Evolutionary conservation across 2,113 vertebrate genomes (phyloP).

Genomic region (Motacilla alba): DNA sequence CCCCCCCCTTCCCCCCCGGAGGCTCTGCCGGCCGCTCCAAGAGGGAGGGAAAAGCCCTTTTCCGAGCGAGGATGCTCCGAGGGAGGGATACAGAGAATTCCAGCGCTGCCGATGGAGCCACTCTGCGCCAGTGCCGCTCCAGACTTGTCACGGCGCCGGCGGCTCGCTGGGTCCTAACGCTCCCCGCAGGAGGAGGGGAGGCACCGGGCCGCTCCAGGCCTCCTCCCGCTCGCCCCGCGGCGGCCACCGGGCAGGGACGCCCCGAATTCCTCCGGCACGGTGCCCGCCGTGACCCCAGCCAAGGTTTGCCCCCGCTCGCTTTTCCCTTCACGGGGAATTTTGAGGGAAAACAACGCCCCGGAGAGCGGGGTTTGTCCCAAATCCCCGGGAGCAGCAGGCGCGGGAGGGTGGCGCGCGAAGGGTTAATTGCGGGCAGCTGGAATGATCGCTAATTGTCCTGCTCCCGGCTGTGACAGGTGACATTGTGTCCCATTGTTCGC

Average conservation of each 20-base stretch:
- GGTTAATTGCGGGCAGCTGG: not conserved
- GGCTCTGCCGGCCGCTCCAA: not conserved
- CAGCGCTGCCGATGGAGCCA: constrained; percentile 80
- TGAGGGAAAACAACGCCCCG: fast-evolving
- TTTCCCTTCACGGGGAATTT: fast-evolving
- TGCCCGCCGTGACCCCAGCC: fast-evolving
- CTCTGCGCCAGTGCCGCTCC: constrained; percentile 85
- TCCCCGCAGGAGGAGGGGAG: not conserved
- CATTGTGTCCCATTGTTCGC: not conserved
- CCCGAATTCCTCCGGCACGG: not conserved
- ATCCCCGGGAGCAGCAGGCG: not conserved
- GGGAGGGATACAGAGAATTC: constrained; percentile 35
- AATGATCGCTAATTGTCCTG: not conserved
- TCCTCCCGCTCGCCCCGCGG: not conserved
- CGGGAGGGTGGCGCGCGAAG: fast-evolving
- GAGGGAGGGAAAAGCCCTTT: not conserved
- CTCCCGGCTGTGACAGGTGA: not conserved
- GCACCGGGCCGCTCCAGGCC: not conserved
- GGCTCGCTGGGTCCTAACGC: constrained; percentile 87
- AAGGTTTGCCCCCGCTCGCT: fast-evolving
- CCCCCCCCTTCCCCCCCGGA: not conserved
- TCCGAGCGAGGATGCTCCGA: constrained; percentile 36
- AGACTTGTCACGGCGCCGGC: constrained; percentile 71
- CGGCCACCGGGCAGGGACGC: fast-evolving
- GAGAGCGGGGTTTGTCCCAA: not conserved